Evolutionary conservation across 2,113 vertebrate genomes (phyloP), one percentile per base, ranked within the genome.

Genomic region (Pipra filicauda): DNA sequence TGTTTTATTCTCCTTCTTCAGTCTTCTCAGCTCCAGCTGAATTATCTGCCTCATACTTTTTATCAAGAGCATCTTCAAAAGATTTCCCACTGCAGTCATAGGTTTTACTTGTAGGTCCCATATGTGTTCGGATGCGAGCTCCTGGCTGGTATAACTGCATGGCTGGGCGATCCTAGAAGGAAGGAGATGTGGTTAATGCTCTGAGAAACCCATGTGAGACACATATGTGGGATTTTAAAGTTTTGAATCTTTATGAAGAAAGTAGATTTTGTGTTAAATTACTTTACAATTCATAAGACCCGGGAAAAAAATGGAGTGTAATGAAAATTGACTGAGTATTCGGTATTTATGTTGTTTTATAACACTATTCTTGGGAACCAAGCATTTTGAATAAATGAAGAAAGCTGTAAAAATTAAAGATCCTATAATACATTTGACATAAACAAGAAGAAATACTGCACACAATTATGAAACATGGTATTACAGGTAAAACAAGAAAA

Each of bases 131-230:
- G 94, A 98, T 98, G 92, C 98, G 98, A 65, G 98, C 97, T 66
- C 99, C 98, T 21, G 99, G 99, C 96, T 99, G 99, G 93, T 99
- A 99, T 16, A 99, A 95, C 98, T 99, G 99, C 99, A 99, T 99
- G 94, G 99, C 98, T 11, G 98, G 99, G 33, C 98, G 98, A 95
- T 99, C 99, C 99, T 99, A 81, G 95, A 83, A 77, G 95, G 71
- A 95, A 97, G 86, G 62, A 97, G 82, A 91, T 17, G 48, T 9
- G 71, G 89, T 97, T 93, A 96, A 74, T 2, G 15, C 81, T 24
- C 85, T 28, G 69, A 80, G 66, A 89, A 91, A 93, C 26, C 31
- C 5, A 17, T 3, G 31, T 11, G 70, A 51, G 70, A 71, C 24
- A 77, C 18, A 5, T 8, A 39, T 2, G 8, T 33, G 52, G 59